A percentile compares a stretch with the other conserved stretches of the same genome.
phyloP scores from a whole-genome alignment of 92 coral and sea anemone genomes.

The Ricordea florida region DNA sequence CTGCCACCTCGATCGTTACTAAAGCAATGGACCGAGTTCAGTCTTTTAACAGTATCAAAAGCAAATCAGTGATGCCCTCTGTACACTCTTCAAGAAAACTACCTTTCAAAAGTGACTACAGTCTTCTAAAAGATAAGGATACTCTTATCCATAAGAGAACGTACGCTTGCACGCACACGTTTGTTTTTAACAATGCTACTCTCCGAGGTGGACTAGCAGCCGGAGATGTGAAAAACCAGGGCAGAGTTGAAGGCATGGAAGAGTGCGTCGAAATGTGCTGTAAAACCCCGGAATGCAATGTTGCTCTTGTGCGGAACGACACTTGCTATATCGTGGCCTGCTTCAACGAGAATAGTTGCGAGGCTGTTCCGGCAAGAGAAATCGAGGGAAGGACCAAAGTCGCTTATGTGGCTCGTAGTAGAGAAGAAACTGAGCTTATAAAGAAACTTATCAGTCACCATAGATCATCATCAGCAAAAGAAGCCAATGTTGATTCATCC shows the following conservation, averaged over 20 bases:
- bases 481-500: not conserved
- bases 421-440: slow-evolving; percentile 44
- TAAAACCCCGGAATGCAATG: slow-evolving; percentile 70
- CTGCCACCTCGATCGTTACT: too few species aligned
- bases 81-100: not conserved
- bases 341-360: slow-evolving; percentile 50
- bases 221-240: slow-evolving; percentile 61
- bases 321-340: slow-evolving; percentile 68
- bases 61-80: not conserved
- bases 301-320: slow-evolving; percentile 49
- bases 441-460: slow-evolving; percentile 40
- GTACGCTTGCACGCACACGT: slow-evolving; percentile 66
- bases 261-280: slow-evolving; percentile 81
- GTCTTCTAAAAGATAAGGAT: not conserved
- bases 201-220: slow-evolving; percentile 69
- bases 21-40: too few species aligned
- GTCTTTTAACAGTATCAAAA: too few species aligned
- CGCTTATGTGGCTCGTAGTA: slow-evolving; percentile 72
- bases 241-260: slow-evolving; percentile 61
- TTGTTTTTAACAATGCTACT: slow-evolving; percentile 73
- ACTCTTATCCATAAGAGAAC: slow-evolving; percentile 11
- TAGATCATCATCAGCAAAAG: not conserved
- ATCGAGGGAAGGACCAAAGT: slow-evolving; percentile 1
- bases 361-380: slow-evolving; percentile 51
- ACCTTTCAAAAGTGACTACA: slow-evolving; percentile 30